Percentiles rank a stretch among this genome's conserved stretches.
phyloP scores from a whole-genome alignment of 2,888 invertebrate species.

The Nebria brevicollis region DNA sequence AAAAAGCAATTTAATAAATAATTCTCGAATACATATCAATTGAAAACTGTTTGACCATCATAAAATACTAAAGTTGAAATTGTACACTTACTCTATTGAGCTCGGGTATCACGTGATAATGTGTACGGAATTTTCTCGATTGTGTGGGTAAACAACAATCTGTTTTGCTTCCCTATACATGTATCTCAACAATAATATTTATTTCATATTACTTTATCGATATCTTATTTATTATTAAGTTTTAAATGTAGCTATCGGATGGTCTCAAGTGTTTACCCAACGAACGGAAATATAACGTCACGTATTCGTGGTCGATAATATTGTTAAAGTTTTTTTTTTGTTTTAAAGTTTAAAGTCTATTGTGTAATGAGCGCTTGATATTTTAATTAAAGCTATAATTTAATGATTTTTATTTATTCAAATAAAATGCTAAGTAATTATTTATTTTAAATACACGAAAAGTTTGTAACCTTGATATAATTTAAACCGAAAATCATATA shows the following conservation, averaged over 20 bases:
- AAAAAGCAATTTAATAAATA: background rate
- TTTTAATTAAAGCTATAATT: background rate
- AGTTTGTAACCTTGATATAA: background rate
- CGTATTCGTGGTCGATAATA: background rate
- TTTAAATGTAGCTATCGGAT: background rate
- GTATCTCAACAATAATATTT: background rate
- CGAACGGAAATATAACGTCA: background rate
- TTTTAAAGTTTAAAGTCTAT: slow-evolving; percentile 1
- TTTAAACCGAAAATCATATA: background rate
- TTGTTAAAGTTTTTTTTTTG: slow-evolving; percentile 1
- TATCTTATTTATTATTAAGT: background rate
- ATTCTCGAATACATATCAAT: background rate
- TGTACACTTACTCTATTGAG: background rate
- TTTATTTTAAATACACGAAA: background rate
- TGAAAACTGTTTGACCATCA: background rate
- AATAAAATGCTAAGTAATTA: background rate
- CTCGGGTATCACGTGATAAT: background rate
- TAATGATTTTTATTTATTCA: background rate
- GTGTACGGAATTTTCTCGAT: background rate
- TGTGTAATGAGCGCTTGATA: background rate
- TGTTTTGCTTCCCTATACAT: background rate
- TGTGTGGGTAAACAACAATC: background rate
- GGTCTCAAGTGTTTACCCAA: background rate
- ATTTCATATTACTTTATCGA: background rate
- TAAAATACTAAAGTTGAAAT: background rate